phyloP scores from a whole-genome alignment of 2,888 invertebrate species.

The Ptilodon capucinus region DNA sequence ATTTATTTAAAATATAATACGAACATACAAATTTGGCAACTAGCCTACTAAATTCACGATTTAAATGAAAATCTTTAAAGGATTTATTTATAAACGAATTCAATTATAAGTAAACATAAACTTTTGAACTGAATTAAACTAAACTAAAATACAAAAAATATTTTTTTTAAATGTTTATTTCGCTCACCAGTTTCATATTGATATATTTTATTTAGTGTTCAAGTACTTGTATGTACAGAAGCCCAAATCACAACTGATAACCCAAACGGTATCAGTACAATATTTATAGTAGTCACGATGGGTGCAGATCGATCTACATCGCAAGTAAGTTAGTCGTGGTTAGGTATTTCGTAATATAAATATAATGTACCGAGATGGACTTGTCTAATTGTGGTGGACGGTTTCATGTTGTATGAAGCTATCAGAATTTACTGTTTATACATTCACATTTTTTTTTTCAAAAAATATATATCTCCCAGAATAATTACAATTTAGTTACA shows the following conservation, averaged over 20 bases:
- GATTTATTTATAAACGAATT: no score
- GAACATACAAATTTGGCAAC: not conserved
- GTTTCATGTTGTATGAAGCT: conserved; percentile 37
- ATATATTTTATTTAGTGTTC: conserved; percentile 12
- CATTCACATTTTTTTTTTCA: not conserved
- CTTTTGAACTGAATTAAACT: not conserved
- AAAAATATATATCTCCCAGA: no score
- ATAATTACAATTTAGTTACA: no score
- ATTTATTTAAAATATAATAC: not conserved
- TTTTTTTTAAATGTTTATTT: not conserved
- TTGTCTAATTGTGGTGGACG: conserved; percentile 62
- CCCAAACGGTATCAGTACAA: conserved; percentile 48
- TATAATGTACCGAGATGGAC: conserved; percentile 62
- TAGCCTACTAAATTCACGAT: not conserved
- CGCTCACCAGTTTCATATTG: conserved; percentile 66
- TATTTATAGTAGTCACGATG: conserved; percentile 63
- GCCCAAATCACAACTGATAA: conserved; percentile 61
- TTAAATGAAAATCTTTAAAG: no score
- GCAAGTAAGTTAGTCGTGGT: conserved; percentile 51
- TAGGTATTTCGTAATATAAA: conserved; percentile 64
- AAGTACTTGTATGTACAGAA: conserved; percentile 41
- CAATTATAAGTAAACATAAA: no score
- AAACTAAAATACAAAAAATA: not conserved
- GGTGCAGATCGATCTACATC: conserved; percentile 66
- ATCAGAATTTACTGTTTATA: no score